phyloP scores from a whole-genome alignment of 64 coral and sea anemone genomes.

The Montipora cactus region DNA sequence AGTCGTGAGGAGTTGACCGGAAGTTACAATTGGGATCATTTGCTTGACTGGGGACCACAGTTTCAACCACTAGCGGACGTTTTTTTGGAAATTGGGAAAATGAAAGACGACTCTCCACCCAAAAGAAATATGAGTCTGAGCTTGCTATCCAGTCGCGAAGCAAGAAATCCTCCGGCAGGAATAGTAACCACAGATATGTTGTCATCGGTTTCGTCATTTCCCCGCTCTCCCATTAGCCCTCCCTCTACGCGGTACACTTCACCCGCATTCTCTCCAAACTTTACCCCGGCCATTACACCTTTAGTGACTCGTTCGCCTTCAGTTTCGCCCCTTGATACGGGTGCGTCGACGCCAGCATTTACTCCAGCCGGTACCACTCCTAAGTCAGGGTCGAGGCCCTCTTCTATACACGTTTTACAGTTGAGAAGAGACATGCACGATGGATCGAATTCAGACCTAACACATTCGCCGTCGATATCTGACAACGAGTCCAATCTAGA shows the following conservation, averaged over 20 bases:
- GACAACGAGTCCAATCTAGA: conserved; percentile 96
- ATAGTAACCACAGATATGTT: conserved; percentile 88
- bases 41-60: conserved; percentile 95
- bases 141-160: conserved; percentile 60
- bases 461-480: conserved; percentile 95
- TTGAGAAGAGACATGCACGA: conserved; percentile 71
- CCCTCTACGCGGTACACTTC: conserved; percentile 93
- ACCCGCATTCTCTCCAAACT: conserved; percentile 95
- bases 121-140: conserved; percentile 55
- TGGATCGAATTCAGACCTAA: conserved; percentile 82
- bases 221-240: conserved; percentile 81
- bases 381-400: conserved; percentile 80
- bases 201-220: conserved; percentile 92
- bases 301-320: conserved; percentile 95
- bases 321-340: conserved; percentile 89
- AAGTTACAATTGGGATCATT: conserved; percentile 97
- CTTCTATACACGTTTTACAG: conserved; percentile 83
- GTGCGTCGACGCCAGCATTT: conserved; percentile 57
- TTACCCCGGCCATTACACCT: conserved; percentile 97
- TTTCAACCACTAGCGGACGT: conserved; percentile 97
- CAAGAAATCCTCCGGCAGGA: conserved; percentile 39
- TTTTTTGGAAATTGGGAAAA: conserved; percentile 96
- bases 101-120: conserved; percentile 84
- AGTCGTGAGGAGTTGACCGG: conserved; percentile 95
- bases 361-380: conserved; percentile 69